A percentile compares a stretch with the other conserved stretches of the same genome.
These are phyloP conservation scores for Heteronetta atricapilla DNA, from an alignment of 2,113 vertebrate genomes.

Conservation along the genomic window DNA sequence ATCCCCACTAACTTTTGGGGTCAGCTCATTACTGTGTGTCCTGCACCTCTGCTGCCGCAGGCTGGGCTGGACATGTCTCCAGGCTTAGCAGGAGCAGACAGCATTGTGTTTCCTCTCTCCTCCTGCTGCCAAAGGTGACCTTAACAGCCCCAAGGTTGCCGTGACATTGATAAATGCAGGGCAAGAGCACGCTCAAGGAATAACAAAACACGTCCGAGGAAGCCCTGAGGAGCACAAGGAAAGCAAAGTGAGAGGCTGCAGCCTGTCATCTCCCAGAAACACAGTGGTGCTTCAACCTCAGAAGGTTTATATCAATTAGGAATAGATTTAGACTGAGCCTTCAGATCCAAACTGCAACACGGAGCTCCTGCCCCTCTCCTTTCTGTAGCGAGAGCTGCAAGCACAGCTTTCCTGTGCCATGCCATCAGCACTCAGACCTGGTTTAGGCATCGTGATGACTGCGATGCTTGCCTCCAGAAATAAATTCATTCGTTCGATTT, in stretches of 20 bases:
- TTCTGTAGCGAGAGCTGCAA: background rate
- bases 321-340: background rate
- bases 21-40: background rate
- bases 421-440: background rate
- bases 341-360: background rate
- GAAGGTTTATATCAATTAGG: background rate
- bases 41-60: background rate
- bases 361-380: background rate
- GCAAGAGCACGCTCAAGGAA: background rate
- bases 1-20: background rate
- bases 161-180: background rate
- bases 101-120: background rate
- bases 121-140: background rate
- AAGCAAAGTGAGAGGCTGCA: background rate
- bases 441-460: background rate
- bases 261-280: background rate
- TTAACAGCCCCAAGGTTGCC: background rate
- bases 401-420: background rate
- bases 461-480: background rate
- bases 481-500: background rate
- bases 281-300: background rate
- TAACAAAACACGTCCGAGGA: background rate
- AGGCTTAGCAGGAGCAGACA: background rate
- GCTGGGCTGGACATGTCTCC: rapidly evolving
- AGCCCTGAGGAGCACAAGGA: background rate